phyloP scores from a whole-genome alignment of 2,797 vertebrate species.

The Nyctalus aviator region DNA sequence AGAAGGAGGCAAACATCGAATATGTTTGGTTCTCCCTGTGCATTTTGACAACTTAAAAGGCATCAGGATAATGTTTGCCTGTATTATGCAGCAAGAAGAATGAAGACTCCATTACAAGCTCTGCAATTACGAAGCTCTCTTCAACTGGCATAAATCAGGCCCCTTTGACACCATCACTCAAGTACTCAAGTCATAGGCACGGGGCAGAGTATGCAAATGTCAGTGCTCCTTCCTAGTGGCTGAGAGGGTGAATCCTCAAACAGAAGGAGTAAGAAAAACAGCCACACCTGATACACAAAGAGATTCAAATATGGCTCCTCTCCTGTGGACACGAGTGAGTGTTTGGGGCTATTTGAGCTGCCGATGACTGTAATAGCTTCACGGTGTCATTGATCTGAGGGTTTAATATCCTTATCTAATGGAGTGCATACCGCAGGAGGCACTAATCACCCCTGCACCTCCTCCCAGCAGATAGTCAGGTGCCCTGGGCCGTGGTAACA shows the following conservation, averaged over 20 bases:
- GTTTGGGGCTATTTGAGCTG: constrained; percentile 25
- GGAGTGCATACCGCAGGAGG: constrained; percentile 34
- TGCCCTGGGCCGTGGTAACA: constrained; percentile 3
- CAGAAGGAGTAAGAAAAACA: constrained; percentile 9
- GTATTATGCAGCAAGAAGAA: constrained; percentile 69
- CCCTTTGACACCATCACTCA: background rate
- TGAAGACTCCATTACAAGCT: constrained; percentile 64
- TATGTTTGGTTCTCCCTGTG: constrained; percentile 45
- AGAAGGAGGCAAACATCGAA: constrained; percentile 18
- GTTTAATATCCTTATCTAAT: constrained; percentile 65
- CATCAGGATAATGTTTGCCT: constrained; percentile 71
- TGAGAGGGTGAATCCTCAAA: background rate
- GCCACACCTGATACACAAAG: constrained; percentile 15
- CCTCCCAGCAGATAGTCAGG: background rate
- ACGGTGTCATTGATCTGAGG: constrained; percentile 54
- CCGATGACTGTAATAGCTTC: constrained; percentile 41
- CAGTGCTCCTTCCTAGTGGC: constrained; percentile 6
- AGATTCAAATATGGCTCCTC: background rate
- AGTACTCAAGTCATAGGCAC: background rate
- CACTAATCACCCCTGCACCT: background rate
- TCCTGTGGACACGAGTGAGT: background rate
- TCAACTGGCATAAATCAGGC: constrained; percentile 42
- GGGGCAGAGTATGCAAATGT: constrained; percentile 33
- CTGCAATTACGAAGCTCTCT: constrained; percentile 59
- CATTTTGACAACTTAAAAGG: constrained; percentile 72